Evolutionary conservation across 2,888 invertebrate species (phyloP).

Genomic region (Caenorhabditis sp.): DNA sequence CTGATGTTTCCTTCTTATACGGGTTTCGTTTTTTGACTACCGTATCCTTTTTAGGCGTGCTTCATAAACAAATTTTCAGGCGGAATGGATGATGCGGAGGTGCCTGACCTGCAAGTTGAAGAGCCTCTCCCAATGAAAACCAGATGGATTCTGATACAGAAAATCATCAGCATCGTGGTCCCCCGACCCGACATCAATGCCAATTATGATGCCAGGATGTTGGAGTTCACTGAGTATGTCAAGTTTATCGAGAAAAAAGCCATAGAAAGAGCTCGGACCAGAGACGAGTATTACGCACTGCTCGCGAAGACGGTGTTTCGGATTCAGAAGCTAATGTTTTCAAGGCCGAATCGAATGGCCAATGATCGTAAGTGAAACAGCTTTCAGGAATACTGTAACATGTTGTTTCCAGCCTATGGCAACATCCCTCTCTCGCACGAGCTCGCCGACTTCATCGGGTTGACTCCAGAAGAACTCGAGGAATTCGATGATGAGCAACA

Average conservation of each 20-base stretch:
- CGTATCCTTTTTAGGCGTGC: not conserved
- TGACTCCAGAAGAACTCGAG: slow-evolving; percentile 25
- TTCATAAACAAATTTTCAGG: too few relatives aligned
- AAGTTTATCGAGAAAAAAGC: slow-evolving; percentile 39
- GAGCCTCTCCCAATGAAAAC: not conserved
- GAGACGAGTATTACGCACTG: slow-evolving; percentile 25
- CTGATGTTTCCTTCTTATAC: too few relatives aligned
- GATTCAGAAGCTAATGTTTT: not conserved
- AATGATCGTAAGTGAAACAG: slow-evolving; percentile 39
- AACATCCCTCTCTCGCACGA: slow-evolving; percentile 38
- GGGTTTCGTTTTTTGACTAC: not conserved
- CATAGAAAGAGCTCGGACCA: slow-evolving; percentile 1
- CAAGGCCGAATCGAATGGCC: not conserved
- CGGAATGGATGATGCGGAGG: not conserved
- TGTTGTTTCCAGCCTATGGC: slow-evolving; percentile 28
- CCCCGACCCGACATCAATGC: slow-evolving; percentile 34
- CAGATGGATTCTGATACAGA: not conserved
- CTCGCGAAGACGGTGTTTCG: slow-evolving; percentile 18
- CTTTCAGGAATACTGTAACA: not conserved
- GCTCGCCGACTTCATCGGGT: slow-evolving; percentile 39
- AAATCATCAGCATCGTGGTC: slow-evolving; percentile 18
- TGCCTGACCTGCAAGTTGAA: not conserved
- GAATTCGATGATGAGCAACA: slow-evolving; percentile 25
- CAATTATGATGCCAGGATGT: slow-evolving; percentile 11
- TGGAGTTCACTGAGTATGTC: slow-evolving; percentile 28